Base-by-base conservation (phyloP, 1,140 invertebrate genomes). In the Belonocnema kinseyi region DNA sequence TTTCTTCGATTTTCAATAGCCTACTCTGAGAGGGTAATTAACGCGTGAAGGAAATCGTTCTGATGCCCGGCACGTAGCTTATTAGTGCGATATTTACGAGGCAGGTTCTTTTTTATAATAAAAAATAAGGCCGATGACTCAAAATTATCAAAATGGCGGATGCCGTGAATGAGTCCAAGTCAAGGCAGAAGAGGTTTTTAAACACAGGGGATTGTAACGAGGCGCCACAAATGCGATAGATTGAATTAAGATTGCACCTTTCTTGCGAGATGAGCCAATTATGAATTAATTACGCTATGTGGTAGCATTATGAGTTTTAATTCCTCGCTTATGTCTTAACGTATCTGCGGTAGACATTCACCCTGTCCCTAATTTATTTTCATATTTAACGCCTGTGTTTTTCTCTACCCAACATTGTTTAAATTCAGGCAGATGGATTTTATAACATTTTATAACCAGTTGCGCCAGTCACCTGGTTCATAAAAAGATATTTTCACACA, bases 161-260 rank as follows among this genome's bases (percentile, higher is more conserved):
- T 82, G 77, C 74, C 73, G 80, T 26, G 75, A 83, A 79, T 75
- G 76, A 85, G 79, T 52, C 66, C 75, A 73, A 54, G 74, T 77
- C 73, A 61, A 81, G 72, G 77, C 66, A 80, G 80, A 83, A 77
- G 79, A 80, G 73, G 77, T 75, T 77, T 82, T 85, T 78, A 85
- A 84, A 81, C 76, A 77, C 73, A 77, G 77, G 82, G 80, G 78
- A 84, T 86, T 80, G 83, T 87, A 88, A 91, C 85, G 86, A 90
- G 87, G 86, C 85, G 83, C 83, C 85, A 80, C 83, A 80, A 89
- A 89, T 86, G 89, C 88, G 88, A 90, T 90, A 90, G 89, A 91
- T 91, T 90, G 87, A 91, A 91, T 91, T 90, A 90, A 91, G 90
- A 91, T 91, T 89, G 85, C 83, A 83, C 78, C 79, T 81, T 86